Conservation (phyloP, 2,888 invertebrate species). For the Orthosia cruda region DNA sequence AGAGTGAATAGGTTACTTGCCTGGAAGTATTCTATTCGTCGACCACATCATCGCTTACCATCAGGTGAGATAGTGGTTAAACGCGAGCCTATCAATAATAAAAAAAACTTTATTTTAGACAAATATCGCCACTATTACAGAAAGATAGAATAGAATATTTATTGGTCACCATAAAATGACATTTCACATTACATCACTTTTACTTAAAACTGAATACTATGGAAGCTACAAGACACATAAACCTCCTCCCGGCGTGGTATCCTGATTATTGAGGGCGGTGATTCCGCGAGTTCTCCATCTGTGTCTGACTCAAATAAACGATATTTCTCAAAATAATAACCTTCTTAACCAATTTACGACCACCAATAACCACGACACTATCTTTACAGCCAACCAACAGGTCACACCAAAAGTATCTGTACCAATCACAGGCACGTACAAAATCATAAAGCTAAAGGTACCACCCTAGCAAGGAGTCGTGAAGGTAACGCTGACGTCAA, state of each 20-base stretch:
- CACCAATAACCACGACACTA: slow-evolving; percentile 22
- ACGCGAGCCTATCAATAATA: no score
- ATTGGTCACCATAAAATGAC: no score
- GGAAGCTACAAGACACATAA: no score
- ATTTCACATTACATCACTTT: no score
- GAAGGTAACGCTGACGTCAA: slow-evolving; percentile 65
- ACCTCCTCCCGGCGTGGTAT: no score
- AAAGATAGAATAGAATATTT: neutral
- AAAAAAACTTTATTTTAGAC: neutral
- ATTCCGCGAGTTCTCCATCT: no score
- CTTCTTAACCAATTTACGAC: slow-evolving; percentile 2
- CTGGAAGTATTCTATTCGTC: no score
- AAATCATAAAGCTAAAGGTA: slow-evolving; percentile 34
- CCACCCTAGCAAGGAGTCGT: slow-evolving; percentile 34
- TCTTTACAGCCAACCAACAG: slow-evolving; percentile 31
- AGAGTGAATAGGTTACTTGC: no score
- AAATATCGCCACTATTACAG: neutral
- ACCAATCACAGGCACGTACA: slow-evolving; percentile 38
- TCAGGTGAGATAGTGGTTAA: no score
- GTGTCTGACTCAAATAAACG: neutral
- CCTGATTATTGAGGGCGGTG: no score
- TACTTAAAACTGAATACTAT: no score
- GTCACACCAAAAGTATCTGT: slow-evolving; percentile 3
- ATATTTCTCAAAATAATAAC: neutral
- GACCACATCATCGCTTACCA: no score